A percentile compares a stretch with the other conserved stretches of the same genome.
Evolutionary conservation across 2,797 vertebrate genomes (phyloP).

Genomic region (Zalophus californianus): DNA sequence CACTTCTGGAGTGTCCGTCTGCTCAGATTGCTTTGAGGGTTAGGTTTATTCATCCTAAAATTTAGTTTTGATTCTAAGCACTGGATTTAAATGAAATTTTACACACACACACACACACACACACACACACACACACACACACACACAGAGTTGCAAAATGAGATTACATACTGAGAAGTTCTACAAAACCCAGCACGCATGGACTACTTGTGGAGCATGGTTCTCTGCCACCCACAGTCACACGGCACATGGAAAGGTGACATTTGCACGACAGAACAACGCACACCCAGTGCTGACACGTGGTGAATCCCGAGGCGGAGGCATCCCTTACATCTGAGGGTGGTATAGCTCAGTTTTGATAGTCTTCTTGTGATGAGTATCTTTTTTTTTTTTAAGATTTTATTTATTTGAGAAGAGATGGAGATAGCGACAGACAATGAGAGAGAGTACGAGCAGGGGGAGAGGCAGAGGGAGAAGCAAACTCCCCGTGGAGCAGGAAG

Average conservation of each 20-base stretch:
- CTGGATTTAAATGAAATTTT: neutral
- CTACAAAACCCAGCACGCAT: fast-evolving
- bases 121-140: neutral
- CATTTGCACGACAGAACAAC: neutral
- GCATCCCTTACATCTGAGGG: neutral
- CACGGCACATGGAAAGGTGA: neutral
- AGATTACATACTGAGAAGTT: neutral
- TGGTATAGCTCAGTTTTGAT: neutral
- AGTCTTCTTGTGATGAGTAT: neutral
- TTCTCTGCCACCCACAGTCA: neutral
- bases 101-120: neutral
- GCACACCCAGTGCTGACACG: neutral
- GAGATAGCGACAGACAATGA: too few relatives aligned
- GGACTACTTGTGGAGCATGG: fast-evolving
- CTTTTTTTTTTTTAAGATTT: too few relatives aligned
- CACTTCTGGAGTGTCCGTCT: too few relatives aligned
- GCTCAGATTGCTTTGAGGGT: neutral
- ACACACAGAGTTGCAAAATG: neutral
- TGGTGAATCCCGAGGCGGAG: neutral
- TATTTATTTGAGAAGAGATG: too few relatives aligned
- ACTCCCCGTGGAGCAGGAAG: too few relatives aligned
- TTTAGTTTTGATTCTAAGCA: neutral
- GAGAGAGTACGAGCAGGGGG: too few relatives aligned
- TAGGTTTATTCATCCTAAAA: neutral
- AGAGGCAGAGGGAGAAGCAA: too few relatives aligned